Percentiles rank a stretch among this genome's conserved stretches.
Evolutionary conservation across 2,113 vertebrate species (phyloP).

Genomic region (Vulpes vulpes): DNA sequence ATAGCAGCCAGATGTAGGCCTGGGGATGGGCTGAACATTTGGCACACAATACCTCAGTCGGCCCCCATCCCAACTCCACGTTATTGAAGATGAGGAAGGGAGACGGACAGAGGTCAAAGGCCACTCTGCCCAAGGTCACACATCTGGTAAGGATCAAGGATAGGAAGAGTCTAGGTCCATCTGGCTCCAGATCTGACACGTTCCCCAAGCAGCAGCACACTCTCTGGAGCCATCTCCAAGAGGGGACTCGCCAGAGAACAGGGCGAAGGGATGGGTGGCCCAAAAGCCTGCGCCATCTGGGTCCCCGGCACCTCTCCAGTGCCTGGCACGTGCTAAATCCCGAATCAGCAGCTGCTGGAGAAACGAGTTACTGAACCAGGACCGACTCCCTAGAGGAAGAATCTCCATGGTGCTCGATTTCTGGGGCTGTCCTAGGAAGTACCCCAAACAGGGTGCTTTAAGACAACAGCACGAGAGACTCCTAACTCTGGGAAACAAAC

Average conservation of each 20-base stretch:
- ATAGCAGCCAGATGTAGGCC: background rate
- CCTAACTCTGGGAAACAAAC: too few species aligned
- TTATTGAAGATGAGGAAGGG: background rate
- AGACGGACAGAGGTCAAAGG: background rate
- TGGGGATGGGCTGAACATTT: background rate
- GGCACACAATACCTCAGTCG: background rate
- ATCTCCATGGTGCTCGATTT: accelerated
- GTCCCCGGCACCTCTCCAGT: background rate
- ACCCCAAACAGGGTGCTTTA: background rate
- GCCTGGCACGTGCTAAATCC: too few species aligned
- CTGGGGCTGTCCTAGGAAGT: background rate
- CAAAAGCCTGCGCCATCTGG: background rate
- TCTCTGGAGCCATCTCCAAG: background rate
- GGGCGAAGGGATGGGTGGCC: too few species aligned
- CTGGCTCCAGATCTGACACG: background rate
- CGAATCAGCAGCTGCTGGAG: background rate
- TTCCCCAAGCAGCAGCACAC: background rate
- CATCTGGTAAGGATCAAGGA: background rate
- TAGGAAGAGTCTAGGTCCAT: background rate
- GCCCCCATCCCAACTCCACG: background rate
- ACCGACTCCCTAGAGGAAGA: background rate
- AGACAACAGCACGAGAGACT: background rate
- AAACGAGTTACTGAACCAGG: background rate
- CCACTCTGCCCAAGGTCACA: too few species aligned
- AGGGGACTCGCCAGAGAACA: background rate